Evolutionary conservation across 1,140 invertebrate species (phyloP), one percentile per base, ranked within the genome.

Genomic region (Sogatella furcifera): DNA sequence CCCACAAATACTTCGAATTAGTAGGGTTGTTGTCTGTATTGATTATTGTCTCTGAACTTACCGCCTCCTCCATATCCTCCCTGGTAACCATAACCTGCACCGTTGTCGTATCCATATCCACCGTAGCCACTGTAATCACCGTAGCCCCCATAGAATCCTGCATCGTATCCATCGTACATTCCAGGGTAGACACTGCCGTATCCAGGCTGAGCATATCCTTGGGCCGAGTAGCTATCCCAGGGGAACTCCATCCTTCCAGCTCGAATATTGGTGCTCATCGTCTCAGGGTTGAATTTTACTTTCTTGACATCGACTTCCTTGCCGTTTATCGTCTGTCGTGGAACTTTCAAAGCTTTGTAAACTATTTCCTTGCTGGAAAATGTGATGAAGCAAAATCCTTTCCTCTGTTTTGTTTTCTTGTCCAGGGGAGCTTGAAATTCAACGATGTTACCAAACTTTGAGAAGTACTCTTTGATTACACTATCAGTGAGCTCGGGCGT

Each of bases 401-500:
- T 79, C 31, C 82, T 73, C 55, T 84, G 81, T 66, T 84, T 84
- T 68, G 84, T 85, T 62, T 77, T 76, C 67, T 84, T 84, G 69
- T 86, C 84, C 66, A 82, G 83, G n/a, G 84, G 84, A n/a, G 82
- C 75, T 68, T 86, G 83, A 15, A 86, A 69, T 64, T 84, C 82
- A 6, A 81, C 78, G 34, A 86, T 80, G 6, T 75, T 81, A 10
- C 83, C 83, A 69, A 77, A 84, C 63, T 82, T 75, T 54, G 75
- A 69, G 65, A 85, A 85, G 65, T 83, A 81, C n/a, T 73, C 69
- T 62, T 76, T 78, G 21, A 85, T 83, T 61, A 84, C 81, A 11
- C 80, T 77, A 62, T 85, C 82, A 10, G 78, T 74, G n/a, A 82
- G 77, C 62, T 84, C 80, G 13, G 80, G 75, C 31, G 82, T 82